Evolutionary conservation across 2,113 vertebrate genomes (phyloP).

Genomic region (Mormoops blainvillei): DNA sequence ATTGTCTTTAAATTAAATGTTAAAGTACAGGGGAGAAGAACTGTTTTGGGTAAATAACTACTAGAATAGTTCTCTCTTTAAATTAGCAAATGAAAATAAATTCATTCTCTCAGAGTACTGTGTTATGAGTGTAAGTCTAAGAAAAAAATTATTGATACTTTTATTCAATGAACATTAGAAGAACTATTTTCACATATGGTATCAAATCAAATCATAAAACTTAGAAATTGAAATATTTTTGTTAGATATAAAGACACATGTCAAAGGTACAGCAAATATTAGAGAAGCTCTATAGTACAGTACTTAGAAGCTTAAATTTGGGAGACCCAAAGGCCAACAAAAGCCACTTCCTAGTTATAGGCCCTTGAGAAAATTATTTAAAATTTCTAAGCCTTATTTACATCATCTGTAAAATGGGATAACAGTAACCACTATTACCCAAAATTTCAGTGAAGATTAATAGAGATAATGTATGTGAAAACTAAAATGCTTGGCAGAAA

Average conservation of each 20-base stretch:
- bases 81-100: conserved; percentile 6
- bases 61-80: neutral
- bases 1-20: neutral
- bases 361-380: neutral
- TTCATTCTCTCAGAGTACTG: neutral
- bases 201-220: neutral
- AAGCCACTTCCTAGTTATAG: neutral
- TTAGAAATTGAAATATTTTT: neutral
- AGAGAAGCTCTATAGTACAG: neutral
- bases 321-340: neutral
- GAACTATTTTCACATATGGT: neutral
- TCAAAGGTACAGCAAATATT: neutral
- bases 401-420: neutral
- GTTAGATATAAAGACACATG: neutral
- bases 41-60: neutral
- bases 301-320: neutral
- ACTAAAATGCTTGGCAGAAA: neutral
- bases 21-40: neutral
- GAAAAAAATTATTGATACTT: neutral
- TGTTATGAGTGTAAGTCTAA: neutral
- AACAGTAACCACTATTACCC: neutral
- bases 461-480: neutral
- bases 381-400: neutral
- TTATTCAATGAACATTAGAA: neutral
- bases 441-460: neutral